Conservation (phyloP, 1,140 invertebrate genomes). For the Periplaneta americana region DNA sequence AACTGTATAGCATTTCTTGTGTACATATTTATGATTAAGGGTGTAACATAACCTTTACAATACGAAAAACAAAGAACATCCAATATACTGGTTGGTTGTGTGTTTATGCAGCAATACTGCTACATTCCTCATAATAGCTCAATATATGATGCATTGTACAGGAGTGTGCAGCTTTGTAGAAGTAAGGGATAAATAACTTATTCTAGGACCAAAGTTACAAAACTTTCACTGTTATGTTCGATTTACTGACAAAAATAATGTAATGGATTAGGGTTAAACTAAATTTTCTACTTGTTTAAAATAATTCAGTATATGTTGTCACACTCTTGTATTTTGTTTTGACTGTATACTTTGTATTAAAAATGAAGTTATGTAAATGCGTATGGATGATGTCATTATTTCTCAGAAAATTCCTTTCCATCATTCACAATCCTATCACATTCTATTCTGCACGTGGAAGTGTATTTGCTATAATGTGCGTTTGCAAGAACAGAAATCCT, state of each 20-base stretch:
- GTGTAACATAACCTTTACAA: background rate
- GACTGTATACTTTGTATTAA: background rate
- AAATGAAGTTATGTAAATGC: background rate
- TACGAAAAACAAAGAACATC: background rate
- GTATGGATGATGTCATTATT: background rate
- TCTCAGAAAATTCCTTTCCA: background rate
- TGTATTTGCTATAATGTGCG: no score
- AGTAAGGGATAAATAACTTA: background rate
- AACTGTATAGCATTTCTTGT: background rate
- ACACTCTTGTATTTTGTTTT: background rate
- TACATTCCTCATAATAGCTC: background rate
- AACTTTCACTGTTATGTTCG: background rate
- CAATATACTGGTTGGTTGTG: background rate
- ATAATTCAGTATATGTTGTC: background rate
- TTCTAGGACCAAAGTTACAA: background rate
- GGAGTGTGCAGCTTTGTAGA: background rate
- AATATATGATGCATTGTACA: background rate
- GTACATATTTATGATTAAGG: background rate
- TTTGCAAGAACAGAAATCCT: no score
- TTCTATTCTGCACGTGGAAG: no score
- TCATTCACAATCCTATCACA: background rate
- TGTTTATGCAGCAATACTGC: background rate
- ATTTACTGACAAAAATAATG: background rate
- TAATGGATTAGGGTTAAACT: background rate
- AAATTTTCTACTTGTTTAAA: background rate